phyloP scores from a whole-genome alignment of 1,140 invertebrate species.

The Apis cerana region DNA sequence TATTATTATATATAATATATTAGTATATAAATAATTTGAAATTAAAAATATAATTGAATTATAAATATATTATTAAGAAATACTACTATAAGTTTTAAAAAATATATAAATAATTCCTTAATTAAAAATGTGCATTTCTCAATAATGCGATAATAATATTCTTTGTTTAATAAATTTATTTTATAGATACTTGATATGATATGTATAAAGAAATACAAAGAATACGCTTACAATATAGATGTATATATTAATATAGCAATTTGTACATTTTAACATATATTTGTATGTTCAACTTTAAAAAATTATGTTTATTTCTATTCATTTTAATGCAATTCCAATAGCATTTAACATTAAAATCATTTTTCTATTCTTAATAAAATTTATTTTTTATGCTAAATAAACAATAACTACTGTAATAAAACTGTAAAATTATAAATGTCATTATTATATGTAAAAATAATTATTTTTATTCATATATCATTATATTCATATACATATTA shows the following conservation, averaged over 20 bases:
- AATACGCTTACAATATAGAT: background rate
- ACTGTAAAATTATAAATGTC: background rate
- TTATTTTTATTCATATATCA: background rate
- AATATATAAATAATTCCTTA: conserved; percentile 4
- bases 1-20: background rate
- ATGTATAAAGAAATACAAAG: background rate
- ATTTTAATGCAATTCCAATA: background rate
- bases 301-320: background rate
- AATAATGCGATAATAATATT: background rate
- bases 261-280: background rate
- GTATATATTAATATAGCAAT: background rate
- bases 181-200: background rate
- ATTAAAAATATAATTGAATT: background rate
- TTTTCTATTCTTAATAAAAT: background rate
- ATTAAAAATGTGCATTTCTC: background rate
- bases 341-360: background rate
- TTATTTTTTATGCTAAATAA: background rate
- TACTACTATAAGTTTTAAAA: conserved; percentile 15
- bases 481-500: background rate
- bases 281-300: background rate
- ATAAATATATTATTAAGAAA: conserved; percentile 6
- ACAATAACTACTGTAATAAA: background rate
- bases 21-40: background rate
- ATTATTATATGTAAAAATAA: background rate
- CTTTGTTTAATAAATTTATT: background rate